Base-by-base conservation (phyloP, 2,797 vertebrate genomes). In the Hemibagrus guttatus region DNA sequence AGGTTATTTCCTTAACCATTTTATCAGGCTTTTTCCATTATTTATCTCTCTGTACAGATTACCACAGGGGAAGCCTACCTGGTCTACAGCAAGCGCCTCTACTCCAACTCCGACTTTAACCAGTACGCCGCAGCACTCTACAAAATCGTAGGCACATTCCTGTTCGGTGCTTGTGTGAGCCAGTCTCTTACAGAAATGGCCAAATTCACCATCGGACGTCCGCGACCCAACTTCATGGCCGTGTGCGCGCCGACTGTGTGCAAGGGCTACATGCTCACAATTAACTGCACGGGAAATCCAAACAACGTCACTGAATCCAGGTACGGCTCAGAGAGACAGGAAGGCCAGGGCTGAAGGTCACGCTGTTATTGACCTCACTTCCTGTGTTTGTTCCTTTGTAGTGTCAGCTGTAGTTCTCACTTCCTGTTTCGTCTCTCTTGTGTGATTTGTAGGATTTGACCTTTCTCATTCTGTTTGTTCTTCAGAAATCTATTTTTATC, bases 151-250 rank as follows among this genome's bases (percentile, higher is more conserved):
- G 98, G 98, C 49, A 98, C 98, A 2, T 99, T 96, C 91, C 91
- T 99, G 76, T 99, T 99, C 0, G 98, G 98, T 0, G 97, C 89
- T 0, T 97, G 96, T 0, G 94, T 97, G 88, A 99, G 98, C 93
- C 96, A 98, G 87, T 99, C 98, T 0, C 94, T 99, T 68, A 99
- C 98, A 0, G 97, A 99, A 92, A 92, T 99, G 91, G 98, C 98
- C 71, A 99, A 99, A 85, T 99, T 98, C 94, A 98, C 96, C 91
- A 96, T 97, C 0, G 98, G 98, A 46, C 97, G 97, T 0, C 96
- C 97, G 1, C 94, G 98, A 52, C 98, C 98, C 0, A 97, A 97
- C 94, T 99, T 99, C 93, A 85, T 98, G 78, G 91, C 95, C 0
- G 96, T 99, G 84, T 99, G 98, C 35, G 87, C 92, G 0, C 97